These are phyloP conservation scores for Periphyllus acericola DNA, from an alignment of 2,888 invertebrate species.

Conservation along the genomic window DNA sequence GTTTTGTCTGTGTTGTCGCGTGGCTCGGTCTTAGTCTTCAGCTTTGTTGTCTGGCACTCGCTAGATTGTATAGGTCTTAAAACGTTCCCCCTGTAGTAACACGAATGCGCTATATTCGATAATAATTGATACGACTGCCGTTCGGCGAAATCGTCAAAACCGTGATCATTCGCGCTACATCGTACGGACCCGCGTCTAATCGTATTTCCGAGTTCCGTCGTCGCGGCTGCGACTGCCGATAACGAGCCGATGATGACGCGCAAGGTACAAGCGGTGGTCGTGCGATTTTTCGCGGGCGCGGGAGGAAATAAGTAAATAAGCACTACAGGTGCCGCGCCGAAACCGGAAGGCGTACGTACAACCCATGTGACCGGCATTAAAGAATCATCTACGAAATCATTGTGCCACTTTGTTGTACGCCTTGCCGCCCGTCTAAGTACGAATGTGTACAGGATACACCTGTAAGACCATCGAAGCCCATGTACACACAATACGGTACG, in stretches of 20 bases:
- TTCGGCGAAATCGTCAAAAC: background rate
- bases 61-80: too few relatives aligned
- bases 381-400: constrained; percentile 26
- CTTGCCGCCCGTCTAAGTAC: background rate
- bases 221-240: background rate
- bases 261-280: background rate
- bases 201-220: background rate
- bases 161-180: background rate
- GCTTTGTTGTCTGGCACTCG: too few relatives aligned
- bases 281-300: background rate
- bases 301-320: background rate
- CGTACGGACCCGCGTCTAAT: background rate
- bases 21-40: too few relatives aligned
- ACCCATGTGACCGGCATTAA: constrained; percentile 19
- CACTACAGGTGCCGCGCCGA: background rate
- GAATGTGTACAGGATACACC: background rate
- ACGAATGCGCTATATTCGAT: background rate
- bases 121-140: background rate
- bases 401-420: background rate
- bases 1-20: too few relatives aligned
- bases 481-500: background rate
- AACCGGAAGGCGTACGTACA: background rate
- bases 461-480: background rate
- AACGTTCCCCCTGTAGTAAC: too few relatives aligned
- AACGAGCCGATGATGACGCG: constrained; percentile 19